A percentile compares a stretch with the other conserved stretches of the same genome.
Conservation (phyloP, 2,888 invertebrate genomes). For the Temnothorax ravouxi region DNA sequence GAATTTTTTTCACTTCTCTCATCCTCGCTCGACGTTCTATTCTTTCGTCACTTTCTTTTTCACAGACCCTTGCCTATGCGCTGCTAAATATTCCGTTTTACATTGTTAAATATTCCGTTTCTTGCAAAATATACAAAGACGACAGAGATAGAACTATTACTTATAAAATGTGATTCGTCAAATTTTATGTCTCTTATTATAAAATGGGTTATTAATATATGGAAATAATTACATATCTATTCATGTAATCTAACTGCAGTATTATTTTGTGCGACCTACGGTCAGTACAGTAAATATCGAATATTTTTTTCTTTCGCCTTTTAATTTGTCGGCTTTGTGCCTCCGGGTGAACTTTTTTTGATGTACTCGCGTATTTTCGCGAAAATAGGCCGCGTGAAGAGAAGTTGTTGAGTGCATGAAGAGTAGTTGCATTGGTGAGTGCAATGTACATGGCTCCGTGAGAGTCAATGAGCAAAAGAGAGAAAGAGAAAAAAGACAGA, state of each 20-base stretch:
- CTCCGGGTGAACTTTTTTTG: slow-evolving; percentile 64
- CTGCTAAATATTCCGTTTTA: slow-evolving; percentile 17
- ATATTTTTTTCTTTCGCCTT: slow-evolving; percentile 63
- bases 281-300: slow-evolving; percentile 4
- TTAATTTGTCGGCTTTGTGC: slow-evolving; percentile 25
- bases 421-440: slow-evolving; percentile 45
- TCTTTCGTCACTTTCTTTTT: slow-evolving; percentile 31
- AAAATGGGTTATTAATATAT: not conserved
- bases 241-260: not conserved
- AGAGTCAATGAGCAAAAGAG: slow-evolving; percentile 37
- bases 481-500: not conserved
- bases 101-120: slow-evolving; percentile 4
- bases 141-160: not conserved
- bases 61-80: slow-evolving; percentile 4
- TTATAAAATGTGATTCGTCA: not conserved
- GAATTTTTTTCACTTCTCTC: slow-evolving; percentile 67
- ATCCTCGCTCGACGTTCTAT: slow-evolving; percentile 60
- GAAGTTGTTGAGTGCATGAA: slow-evolving; percentile 51
- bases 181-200: slow-evolving; percentile 2
- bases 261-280: not conserved
- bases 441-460: slow-evolving; percentile 7
- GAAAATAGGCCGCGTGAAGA: slow-evolving; percentile 78
- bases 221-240: not conserved
- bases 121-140: not conserved
- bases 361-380: slow-evolving; percentile 70